Conservation (phyloP, 2,797 vertebrate species). For the Remorina albescens region DNA sequence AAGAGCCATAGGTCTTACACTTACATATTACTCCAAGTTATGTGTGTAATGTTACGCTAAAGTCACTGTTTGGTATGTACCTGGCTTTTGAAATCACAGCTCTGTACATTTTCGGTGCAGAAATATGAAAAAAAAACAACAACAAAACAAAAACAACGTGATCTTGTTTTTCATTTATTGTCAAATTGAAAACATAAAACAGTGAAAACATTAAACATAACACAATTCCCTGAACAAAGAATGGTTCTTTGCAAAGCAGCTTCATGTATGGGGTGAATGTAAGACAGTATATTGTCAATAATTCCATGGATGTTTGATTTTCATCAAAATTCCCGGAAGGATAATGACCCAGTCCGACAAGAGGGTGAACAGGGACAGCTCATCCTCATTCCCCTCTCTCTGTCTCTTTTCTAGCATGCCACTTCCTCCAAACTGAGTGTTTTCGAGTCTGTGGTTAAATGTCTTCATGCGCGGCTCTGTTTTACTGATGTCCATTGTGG, state of each 20-base stretch:
- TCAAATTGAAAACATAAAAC: too few relatives aligned
- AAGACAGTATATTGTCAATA: background rate
- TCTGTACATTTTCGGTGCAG: too few relatives aligned
- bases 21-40: too few relatives aligned
- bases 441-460: conserved; percentile 66
- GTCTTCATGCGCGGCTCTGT: conserved; percentile 67
- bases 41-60: too few relatives aligned
- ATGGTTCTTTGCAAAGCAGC: conserved; percentile 1
- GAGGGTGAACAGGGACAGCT: conserved; percentile 1
- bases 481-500: conserved; percentile 57
- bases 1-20: background rate
- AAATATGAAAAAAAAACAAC: too few relatives aligned
- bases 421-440: conserved; percentile 39
- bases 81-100: too few relatives aligned
- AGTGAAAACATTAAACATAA: too few relatives aligned
- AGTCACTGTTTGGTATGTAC: too few relatives aligned
- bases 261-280: background rate
- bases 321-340: background rate
- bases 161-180: too few relatives aligned
- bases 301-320: background rate
- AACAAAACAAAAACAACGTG: too few relatives aligned
- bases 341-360: conserved; percentile 5
- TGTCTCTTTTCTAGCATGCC: background rate
- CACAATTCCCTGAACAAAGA: too few relatives aligned
- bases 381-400: conserved; percentile 16